Evolutionary conservation across 1,140 invertebrate species (phyloP).

Genomic region (Drosophila ercepeae): DNA sequence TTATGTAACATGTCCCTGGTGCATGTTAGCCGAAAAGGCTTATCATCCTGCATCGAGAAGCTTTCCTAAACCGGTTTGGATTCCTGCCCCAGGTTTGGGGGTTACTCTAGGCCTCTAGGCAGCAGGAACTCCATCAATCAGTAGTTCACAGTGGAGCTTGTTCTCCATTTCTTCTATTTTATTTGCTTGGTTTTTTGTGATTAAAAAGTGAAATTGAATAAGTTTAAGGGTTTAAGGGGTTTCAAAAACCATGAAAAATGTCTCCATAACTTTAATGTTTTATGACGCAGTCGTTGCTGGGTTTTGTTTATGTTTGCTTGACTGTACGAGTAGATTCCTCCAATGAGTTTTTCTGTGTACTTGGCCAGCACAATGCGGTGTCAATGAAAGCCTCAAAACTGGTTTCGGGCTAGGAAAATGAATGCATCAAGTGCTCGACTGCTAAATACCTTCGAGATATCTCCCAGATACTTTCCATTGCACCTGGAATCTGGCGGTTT

Average conservation of each 20-base stretch:
- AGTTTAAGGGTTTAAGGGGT: not conserved
- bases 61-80: constrained; percentile 31
- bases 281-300: not conserved
- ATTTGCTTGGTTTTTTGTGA: not conserved
- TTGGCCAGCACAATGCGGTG: constrained; percentile 50
- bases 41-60: constrained; percentile 28
- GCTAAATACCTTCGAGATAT: constrained; percentile 24
- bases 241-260: not conserved
- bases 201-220: not conserved
- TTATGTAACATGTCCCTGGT: constrained; percentile 23
- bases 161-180: not conserved
- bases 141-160: constrained; percentile 10
- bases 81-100: constrained; percentile 20
- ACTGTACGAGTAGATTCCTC: constrained; percentile 19
- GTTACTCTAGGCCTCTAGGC: constrained; percentile 15
- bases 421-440: constrained; percentile 33
- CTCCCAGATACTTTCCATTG: constrained; percentile 1
- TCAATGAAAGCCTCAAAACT: constrained; percentile 62
- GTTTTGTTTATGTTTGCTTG: not conserved
- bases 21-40: constrained; percentile 6
- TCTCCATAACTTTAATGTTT: not conserved
- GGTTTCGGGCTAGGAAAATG: constrained; percentile 37
- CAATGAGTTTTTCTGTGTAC: constrained; percentile 21
- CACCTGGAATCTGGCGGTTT: constrained; percentile 11
- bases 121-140: constrained; percentile 39